phyloP scores from a whole-genome alignment of 2,888 invertebrate species.

The Helicoverpa assulta region DNA sequence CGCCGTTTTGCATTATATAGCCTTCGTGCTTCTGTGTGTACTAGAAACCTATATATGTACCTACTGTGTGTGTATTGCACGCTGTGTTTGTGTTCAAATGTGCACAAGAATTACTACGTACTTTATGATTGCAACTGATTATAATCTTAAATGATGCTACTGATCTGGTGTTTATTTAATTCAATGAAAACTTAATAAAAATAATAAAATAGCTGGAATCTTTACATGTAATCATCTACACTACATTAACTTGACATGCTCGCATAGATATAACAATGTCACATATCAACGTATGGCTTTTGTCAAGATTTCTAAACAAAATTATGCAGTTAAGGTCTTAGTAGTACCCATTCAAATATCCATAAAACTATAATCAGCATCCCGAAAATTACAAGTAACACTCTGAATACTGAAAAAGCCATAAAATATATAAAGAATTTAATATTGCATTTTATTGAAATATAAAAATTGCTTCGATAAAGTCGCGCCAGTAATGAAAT shows the following conservation, averaged over 20 bases:
- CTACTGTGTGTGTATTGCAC: neutral
- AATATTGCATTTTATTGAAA: slow-evolving; percentile 22
- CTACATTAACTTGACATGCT: too few relatives aligned
- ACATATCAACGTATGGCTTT: too few relatives aligned
- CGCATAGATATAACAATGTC: too few relatives aligned
- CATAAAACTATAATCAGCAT: neutral
- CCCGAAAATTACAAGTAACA: neutral
- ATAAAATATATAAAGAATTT: slow-evolving; percentile 7
- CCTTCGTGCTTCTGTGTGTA: slow-evolving; percentile 21
- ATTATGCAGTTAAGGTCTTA: too few relatives aligned
- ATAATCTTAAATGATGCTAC: too few relatives aligned
- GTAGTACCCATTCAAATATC: neutral
- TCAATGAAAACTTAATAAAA: too few relatives aligned
- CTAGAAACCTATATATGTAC: neutral
- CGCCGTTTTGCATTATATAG: slow-evolving; percentile 41
- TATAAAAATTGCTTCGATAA: neutral
- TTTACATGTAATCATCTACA: too few relatives aligned
- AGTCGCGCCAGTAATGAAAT: slow-evolving; percentile 1
- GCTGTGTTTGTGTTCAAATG: neutral
- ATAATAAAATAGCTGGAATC: too few relatives aligned
- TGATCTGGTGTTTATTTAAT: too few relatives aligned
- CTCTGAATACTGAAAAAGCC: neutral
- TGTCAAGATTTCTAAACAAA: too few relatives aligned
- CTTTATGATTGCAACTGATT: too few relatives aligned
- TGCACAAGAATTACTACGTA: neutral